Evolutionary conservation across 2,888 invertebrate species (phyloP), one percentile per base, ranked within the genome.

Genomic region (Gortyna flavago): DNA sequence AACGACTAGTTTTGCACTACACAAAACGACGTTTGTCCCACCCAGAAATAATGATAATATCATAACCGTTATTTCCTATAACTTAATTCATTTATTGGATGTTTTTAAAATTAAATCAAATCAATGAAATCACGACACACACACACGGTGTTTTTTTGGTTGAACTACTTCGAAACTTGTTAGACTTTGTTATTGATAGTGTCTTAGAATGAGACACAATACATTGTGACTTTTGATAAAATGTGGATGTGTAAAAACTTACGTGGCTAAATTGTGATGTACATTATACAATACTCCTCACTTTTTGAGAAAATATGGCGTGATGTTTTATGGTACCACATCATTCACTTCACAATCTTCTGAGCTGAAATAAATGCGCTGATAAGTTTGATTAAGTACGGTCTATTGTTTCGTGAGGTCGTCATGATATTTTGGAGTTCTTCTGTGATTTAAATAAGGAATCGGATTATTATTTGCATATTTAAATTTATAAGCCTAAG

Each of bases 391-490:
- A 76, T 77, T 74, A 62, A 72, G 48, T 65, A 57, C 68, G 71
- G 62, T 48, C 74, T 51, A 77, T 85, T 85, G 73, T 85, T 84
- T 75, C 32, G 38, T 44, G 32, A 29, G 25, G 35, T 41, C 57
- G 29, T 57, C 35, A 79, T 59, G 18, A 65, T 81, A 65, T 81
- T 85, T 80, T 57, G 64, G 64, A 74, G 73, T 81, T 77, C 77
- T 72, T 81, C 68, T 72, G 67, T 62, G 29, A 81, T 83, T 85
- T 74, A 72, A 85, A 74, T 69, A 74, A 77, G 73, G 66, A 74
- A 59, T 44, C 48, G 59, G 61, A 77, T 74, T 76, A 85, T 67
- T 69, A 84, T 83, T 84, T 81, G 72, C 77, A 81, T 85, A 83
- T 67, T 64, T 62, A 13, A 70, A 83, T 85, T 85, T 66, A 69